Evolutionary conservation across 2,797 vertebrate species (phyloP).

Genomic region (Hozukius guyotensis): DNA sequence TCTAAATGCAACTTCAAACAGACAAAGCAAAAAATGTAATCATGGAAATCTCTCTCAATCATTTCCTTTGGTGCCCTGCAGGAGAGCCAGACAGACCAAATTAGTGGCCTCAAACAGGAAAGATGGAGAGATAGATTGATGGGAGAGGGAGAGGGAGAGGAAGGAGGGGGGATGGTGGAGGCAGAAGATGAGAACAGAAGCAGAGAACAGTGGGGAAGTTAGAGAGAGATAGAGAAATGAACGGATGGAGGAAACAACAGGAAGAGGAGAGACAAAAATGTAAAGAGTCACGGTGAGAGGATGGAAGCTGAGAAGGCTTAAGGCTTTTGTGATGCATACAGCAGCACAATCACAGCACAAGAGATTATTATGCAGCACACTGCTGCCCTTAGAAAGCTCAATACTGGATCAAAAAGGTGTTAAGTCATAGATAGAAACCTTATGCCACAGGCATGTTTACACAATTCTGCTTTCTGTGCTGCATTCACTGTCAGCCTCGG

Average conservation of each 20-base stretch:
- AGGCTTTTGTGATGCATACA: constrained; percentile 43
- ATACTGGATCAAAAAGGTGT: constrained; percentile 57
- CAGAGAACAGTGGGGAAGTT: background rate
- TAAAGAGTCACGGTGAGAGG: constrained; percentile 9
- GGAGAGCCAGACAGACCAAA: constrained; percentile 55
- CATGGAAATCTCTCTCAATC: constrained; percentile 53
- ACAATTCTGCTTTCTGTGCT: constrained; percentile 26
- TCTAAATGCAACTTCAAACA: constrained; percentile 45
- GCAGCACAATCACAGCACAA: constrained; percentile 38
- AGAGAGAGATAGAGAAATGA: constrained; percentile 3
- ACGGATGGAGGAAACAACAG: background rate
- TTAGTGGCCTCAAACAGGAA: constrained; percentile 68
- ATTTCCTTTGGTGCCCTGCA: constrained; percentile 61
- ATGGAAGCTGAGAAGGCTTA: constrained; percentile 26
- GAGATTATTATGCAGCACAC: constrained; percentile 50
- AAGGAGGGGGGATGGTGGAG: background rate
- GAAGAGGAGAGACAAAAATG: constrained; percentile 13
- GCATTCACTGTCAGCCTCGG: background rate
- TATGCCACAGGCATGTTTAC: constrained; percentile 53
- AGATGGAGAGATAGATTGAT: constrained; percentile 57
- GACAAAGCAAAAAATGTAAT: constrained; percentile 43
- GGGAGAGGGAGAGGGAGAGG: constrained; percentile 7
- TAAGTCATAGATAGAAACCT: constrained; percentile 52
- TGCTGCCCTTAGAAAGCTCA: constrained; percentile 53
- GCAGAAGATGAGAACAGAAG: constrained; percentile 22